phyloP scores from a whole-genome alignment of 2,797 vertebrate genomes.

The Myiothlypis chrysogaster region DNA sequence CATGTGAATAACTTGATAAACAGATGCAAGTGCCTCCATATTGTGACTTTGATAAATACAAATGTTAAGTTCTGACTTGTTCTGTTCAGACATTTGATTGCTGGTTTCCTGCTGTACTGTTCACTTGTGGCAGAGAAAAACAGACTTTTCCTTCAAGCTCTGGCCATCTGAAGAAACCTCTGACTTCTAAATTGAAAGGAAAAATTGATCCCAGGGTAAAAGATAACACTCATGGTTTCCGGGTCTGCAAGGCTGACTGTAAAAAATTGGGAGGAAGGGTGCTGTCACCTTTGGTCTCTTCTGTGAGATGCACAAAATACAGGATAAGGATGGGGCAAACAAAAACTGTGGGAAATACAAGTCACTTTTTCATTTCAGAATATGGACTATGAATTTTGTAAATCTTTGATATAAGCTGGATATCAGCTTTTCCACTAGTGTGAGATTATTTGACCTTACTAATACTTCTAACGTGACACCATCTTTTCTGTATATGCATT shows the following conservation, averaged over 20 bases:
- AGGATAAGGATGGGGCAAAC: not conserved
- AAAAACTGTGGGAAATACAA: not conserved
- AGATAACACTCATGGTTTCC: not conserved
- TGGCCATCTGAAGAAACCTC: not conserved
- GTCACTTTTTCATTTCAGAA: not conserved
- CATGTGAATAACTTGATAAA: not conserved
- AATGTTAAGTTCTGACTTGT: not conserved
- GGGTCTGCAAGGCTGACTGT: not conserved
- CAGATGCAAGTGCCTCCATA: not conserved
- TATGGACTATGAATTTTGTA: not conserved
- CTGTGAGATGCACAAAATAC: not conserved
- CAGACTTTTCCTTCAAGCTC: not conserved
- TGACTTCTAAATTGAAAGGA: not conserved
- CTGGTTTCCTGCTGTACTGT: not conserved
- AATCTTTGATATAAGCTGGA: not conserved
- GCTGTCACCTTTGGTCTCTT: not conserved
- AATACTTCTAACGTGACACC: not conserved
- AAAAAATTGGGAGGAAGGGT: not conserved
- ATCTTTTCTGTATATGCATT: not conserved
- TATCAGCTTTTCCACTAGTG: not conserved
- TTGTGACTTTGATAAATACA: not conserved
- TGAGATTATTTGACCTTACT: not conserved
- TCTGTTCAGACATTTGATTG: not conserved
- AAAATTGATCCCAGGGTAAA: not conserved
- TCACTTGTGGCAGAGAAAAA: not conserved